A percentile compares a stretch with the other conserved stretches of the same genome.
These are phyloP conservation scores for Corella eumyota DNA, from an alignment of 23 tunicate genomes.

Conservation along the genomic window DNA sequence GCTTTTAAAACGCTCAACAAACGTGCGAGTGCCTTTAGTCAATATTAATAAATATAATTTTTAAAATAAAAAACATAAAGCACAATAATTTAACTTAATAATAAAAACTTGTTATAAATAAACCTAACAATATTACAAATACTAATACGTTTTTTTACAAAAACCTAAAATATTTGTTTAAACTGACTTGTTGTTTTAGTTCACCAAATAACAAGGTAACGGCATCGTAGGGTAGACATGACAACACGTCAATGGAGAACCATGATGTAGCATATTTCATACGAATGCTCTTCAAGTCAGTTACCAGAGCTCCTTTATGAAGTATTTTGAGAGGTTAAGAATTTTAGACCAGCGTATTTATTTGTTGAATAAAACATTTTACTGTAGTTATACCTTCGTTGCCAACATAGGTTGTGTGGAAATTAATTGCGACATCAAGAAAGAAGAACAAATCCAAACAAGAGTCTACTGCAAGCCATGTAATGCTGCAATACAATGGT, in stretches of 20 bases:
- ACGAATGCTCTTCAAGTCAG: conserved; percentile 46
- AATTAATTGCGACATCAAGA: conserved; percentile 46
- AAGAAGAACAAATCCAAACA: conserved; percentile 42
- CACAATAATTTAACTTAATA: not conserved
- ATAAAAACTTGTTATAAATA: too few relatives aligned
- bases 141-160: too few relatives aligned
- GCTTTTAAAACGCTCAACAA: conserved; percentile 48
- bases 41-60: conserved; percentile 2
- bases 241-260: conserved; percentile 46
- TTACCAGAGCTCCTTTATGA: conserved; percentile 54
- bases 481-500: conserved; percentile 14
- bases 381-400: conserved; percentile 25
- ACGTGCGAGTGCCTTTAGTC: conserved; percentile 29
- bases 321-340: too few relatives aligned
- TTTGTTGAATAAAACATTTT: too few relatives aligned
- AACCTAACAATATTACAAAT: too few relatives aligned
- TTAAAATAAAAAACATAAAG: not conserved
- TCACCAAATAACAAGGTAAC: conserved; percentile 27
- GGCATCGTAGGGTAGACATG: conserved; percentile 67
- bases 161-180: too few relatives aligned
- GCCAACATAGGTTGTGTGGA: conserved; percentile 52
- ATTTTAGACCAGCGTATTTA: too few relatives aligned
- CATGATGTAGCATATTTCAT: conserved; percentile 53
- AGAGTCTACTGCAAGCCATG: conserved; percentile 52
- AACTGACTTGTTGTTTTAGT: conserved; percentile 22